A percentile compares a stretch with the other conserved stretches of the same genome.
Conservation (phyloP, 2,113 vertebrate species). For the Acrocephalus arundinaceus region DNA sequence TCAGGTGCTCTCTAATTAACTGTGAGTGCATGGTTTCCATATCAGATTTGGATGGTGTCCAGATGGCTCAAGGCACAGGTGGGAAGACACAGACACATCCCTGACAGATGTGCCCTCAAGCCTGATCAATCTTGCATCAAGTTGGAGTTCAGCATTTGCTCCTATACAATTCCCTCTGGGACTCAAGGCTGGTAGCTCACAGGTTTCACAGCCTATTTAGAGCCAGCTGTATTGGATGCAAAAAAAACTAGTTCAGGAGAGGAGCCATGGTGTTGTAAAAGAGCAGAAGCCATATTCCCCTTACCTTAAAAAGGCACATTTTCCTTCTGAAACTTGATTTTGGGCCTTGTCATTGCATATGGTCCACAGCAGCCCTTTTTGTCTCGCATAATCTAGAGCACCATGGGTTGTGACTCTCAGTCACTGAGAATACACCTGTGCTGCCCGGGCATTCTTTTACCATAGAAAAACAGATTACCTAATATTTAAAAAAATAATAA, state of each 20-base stretch:
- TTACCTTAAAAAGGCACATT: neutral
- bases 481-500: fast-evolving
- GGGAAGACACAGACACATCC: neutral
- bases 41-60: neutral
- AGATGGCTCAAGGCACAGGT: neutral
- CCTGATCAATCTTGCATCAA: neutral
- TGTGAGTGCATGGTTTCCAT: neutral
- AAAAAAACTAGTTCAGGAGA: neutral
- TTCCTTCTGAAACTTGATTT: neutral
- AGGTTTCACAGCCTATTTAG: neutral
- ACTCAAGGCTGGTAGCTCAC: neutral
- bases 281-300: fast-evolving
- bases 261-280: neutral
- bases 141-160: neutral
- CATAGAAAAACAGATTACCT: neutral
- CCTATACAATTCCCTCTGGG: neutral
- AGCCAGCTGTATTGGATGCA: neutral
- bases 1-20: neutral
- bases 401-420: neutral
- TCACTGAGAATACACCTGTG: neutral
- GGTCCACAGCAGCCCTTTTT: neutral
- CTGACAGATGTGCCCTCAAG: neutral
- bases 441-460: neutral
- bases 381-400: neutral
- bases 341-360: neutral